These are phyloP conservation scores for Musca domestica DNA, from an alignment of 1,140 invertebrate genomes.

Conservation along the genomic window DNA sequence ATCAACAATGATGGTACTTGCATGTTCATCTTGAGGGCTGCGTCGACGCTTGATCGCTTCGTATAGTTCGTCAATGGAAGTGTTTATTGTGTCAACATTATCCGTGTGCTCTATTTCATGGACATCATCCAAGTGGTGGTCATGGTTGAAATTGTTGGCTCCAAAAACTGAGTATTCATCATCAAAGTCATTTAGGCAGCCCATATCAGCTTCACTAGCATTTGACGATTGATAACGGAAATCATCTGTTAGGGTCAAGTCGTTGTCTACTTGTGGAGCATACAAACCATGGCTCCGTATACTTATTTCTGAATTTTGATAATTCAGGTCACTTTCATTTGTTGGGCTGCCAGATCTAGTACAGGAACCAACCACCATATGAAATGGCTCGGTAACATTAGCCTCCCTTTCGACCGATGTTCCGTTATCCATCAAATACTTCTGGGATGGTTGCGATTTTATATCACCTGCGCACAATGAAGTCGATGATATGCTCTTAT, in stretches of 20 bases:
- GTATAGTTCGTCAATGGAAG: slow-evolving; percentile 50
- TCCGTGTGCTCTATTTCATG: slow-evolving; percentile 4
- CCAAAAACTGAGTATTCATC: slow-evolving; percentile 32
- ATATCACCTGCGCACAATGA: background rate
- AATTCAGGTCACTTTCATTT: slow-evolving; percentile 63
- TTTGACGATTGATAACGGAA: slow-evolving; percentile 52
- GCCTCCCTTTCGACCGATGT: background rate
- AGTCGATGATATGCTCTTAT: background rate
- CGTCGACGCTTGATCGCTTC: slow-evolving; percentile 49
- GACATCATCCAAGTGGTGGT: background rate
- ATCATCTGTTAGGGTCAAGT: slow-evolving; percentile 48
- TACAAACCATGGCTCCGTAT: slow-evolving; percentile 62
- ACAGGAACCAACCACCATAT: slow-evolving; percentile 26
- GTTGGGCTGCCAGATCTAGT: slow-evolving; percentile 56
- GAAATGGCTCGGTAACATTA: background rate
- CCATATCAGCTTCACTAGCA: slow-evolving; percentile 48
- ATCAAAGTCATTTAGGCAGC: slow-evolving; percentile 44
- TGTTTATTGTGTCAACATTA: slow-evolving; percentile 36
- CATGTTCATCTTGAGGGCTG: slow-evolving; percentile 32
- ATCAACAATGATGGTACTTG: background rate
- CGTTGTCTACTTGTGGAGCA: slow-evolving; percentile 58
- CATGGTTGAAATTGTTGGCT: slow-evolving; percentile 11
- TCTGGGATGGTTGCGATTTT: too few relatives aligned
- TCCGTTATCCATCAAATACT: background rate
- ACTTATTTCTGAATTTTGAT: slow-evolving; percentile 63